Evolutionary conservation across 2,113 vertebrate species (phyloP).

Genomic region (Lichenostomus cassidix): DNA sequence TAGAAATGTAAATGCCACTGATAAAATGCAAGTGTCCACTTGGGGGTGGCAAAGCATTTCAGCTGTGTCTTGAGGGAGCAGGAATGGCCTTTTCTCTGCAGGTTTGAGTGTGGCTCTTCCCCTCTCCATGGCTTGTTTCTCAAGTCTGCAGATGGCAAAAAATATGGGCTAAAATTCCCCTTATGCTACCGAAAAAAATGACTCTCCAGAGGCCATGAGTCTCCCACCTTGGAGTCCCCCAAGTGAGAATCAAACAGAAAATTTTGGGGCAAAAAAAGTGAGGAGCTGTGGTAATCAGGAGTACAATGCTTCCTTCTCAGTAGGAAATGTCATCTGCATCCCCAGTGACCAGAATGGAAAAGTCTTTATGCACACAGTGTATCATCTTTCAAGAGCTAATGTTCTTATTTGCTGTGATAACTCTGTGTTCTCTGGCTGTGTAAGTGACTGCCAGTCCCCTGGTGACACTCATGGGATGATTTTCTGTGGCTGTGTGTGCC

Average conservation of each 20-base stretch:
- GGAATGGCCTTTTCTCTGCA: background rate
- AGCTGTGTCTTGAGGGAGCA: constrained; percentile 32
- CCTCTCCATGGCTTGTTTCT: background rate
- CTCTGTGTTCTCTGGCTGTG: background rate
- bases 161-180: background rate
- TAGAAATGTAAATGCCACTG: background rate
- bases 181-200: background rate
- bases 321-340: background rate
- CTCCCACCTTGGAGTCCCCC: background rate
- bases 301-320: background rate
- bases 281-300: background rate
- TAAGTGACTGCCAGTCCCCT: background rate
- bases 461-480: background rate
- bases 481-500: background rate
- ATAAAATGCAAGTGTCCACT: constrained; percentile 51
- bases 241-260: background rate
- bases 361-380: background rate
- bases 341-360: background rate
- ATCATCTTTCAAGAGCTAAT: background rate
- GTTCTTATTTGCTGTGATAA: background rate
- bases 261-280: background rate
- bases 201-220: background rate
- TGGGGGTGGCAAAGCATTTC: constrained; percentile 71
- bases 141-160: background rate
- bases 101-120: background rate